phyloP scores from a whole-genome alignment of 2,797 vertebrate species.

The Potorous gilbertii region DNA sequence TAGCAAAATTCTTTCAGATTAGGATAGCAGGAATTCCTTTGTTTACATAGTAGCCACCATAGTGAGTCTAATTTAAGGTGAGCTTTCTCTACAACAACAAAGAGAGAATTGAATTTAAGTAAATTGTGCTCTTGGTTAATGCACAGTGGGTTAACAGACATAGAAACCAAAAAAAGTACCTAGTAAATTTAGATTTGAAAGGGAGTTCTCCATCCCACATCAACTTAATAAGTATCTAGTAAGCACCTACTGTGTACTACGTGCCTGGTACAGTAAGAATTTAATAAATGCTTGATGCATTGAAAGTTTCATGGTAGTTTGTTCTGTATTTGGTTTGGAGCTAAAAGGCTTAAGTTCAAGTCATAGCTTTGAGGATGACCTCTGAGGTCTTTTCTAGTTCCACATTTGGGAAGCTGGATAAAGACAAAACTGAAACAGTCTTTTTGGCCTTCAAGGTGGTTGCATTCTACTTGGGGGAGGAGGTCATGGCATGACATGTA shows the following conservation, averaged over 20 bases:
- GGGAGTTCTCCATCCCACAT: not conserved
- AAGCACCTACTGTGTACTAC: not conserved
- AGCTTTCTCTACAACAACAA: slow-evolving; percentile 4
- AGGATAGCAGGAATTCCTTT: slow-evolving; percentile 43
- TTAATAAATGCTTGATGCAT: not conserved
- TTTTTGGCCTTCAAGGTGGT: not conserved
- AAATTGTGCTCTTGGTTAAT: not conserved
- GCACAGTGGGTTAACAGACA: not conserved
- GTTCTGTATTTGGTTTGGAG: not conserved
- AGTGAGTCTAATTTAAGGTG: slow-evolving; percentile 28
- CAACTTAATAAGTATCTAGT: not conserved
- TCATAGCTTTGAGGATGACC: not conserved
- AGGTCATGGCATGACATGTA: not conserved
- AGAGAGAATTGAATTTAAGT: not conserved
- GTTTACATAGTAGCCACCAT: not conserved
- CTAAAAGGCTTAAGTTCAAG: not conserved
- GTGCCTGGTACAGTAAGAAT: not conserved
- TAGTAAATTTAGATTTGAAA: not conserved
- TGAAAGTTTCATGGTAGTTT: not conserved
- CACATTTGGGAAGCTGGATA: not conserved
- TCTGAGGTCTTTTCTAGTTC: not conserved
- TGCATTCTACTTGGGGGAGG: not conserved
- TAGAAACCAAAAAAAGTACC: not conserved
- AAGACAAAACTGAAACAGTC: not conserved
- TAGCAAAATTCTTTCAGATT: slow-evolving; percentile 35